Evolutionary conservation across 2,797 vertebrate species (phyloP), one percentile per base, ranked within the genome.

Genomic region (Diplodus puntazzo): DNA sequence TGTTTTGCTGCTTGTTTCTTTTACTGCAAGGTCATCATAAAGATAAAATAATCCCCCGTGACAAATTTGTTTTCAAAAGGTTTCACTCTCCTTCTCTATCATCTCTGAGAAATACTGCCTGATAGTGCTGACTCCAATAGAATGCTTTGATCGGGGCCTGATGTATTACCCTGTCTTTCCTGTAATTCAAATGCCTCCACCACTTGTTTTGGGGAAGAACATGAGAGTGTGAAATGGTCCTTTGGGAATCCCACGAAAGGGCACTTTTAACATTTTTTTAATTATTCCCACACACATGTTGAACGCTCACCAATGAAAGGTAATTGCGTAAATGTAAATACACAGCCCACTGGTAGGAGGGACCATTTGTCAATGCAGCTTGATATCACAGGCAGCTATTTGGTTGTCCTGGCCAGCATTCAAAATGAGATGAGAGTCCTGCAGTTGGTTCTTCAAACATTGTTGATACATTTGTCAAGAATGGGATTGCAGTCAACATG

Each of bases 1-100:
- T 92, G 90, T 91, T 94, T 95, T 94, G 87, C 85, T 86, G 83
- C 90, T 92, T 83, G 86, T 91, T 95, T 92, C 88, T 86, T 92
- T 93, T 92, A 94, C 90, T 94, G 93, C 94, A 95, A 94, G 94
- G 93, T 95, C 94, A 95, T 91, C 91, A 92, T 92, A 92, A 95
- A 94, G 93, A 94, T 92, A 93, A 92, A 92, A 95, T 92, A 93
- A 95, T 94, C 93, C 93, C 87, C 79, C 11, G 55, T 94, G 93
- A 94, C 90, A 92, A 94, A 95, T 95, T 94, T 94, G 94, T 95
- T 95, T 95, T 95, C 92, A 88, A 90, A 94, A 92, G 88, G 88
- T 90, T 93, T 95, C 89, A 84, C 89, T 94, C 89, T 91, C 88
- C 87, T 94, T 94, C 89, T 93, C 91, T 91, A 92, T 94, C 93